These are phyloP conservation scores for Xanthia icteritia DNA, from an alignment of 2,888 invertebrate species.

Conservation along the genomic window DNA sequence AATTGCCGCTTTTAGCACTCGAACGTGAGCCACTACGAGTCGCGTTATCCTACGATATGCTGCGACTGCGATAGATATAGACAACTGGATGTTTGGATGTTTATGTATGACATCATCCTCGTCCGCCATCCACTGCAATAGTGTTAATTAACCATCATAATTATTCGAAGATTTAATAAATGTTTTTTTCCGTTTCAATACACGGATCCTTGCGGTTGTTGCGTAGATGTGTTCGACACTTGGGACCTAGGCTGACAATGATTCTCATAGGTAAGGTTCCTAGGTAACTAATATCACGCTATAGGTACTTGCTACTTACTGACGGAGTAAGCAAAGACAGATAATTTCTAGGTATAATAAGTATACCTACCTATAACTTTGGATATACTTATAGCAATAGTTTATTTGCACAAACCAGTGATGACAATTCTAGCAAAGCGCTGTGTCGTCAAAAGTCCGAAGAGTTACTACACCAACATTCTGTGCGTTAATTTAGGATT, in stretches of 20 bases:
- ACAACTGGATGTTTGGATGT: slow-evolving; percentile 75
- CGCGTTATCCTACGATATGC: slow-evolving; percentile 63
- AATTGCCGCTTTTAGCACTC: slow-evolving; percentile 87
- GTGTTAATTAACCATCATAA: slow-evolving; percentile 36
- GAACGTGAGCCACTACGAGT: slow-evolving; percentile 78
- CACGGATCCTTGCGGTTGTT: neutral
- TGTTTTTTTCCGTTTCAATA: slow-evolving; percentile 26
- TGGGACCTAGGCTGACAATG: no score
- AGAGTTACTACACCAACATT: neutral
- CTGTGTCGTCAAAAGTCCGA: no score
- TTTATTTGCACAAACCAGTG: no score
- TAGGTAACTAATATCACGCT: no score
- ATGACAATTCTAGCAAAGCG: no score
- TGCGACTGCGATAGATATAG: slow-evolving; percentile 44
- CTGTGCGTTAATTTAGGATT: neutral
- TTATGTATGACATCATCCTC: slow-evolving; percentile 84
- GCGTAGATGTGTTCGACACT: no score
- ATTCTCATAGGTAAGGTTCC: no score
- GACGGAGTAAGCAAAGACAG: no score
- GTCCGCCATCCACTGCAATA: slow-evolving; percentile 35
- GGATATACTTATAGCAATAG: no score
- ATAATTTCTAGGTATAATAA: no score
- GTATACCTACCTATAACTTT: no score
- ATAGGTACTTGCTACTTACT: no score
- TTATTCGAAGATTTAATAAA: slow-evolving; percentile 31